Evolutionary conservation across 2,113 vertebrate species (phyloP), one percentile per base, ranked within the genome.

Genomic region (Carollia perspicillata): DNA sequence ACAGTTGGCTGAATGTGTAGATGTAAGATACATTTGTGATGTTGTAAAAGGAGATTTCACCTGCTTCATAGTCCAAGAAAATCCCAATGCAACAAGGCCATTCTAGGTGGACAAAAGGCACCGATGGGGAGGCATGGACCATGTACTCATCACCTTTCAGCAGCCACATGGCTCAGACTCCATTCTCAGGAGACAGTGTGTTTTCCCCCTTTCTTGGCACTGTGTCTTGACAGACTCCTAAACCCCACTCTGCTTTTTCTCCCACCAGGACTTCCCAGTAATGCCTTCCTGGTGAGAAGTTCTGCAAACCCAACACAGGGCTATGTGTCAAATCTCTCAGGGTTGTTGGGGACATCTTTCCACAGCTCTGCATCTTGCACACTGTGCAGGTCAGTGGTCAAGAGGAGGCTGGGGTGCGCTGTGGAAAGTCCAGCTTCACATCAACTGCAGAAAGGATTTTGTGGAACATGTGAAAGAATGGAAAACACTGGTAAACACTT

Each of bases 261-360:
- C 98, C 99, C 33, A 99, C 99, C 42, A 98, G 97, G 87, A 99
- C 99, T 85, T 99, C 99, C 99, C 99, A 99, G 97, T 99, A 99
- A 97, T 97, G 98, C 40, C 99, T 98, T 55, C 99, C 99, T 0
- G 98, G 96, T 65, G 84, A 96, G 93, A 99, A 99, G 97, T 90
- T 93, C 18, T 99, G 99, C 35, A 98, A 98, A 30, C 98, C 98
- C 97, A 99, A 99, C 97, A 13, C 98, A 99, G 0, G 98, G 98
- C 42, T 98, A 69, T 0, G 97, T 98, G 90, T 98, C 79, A 0
- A 99, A 99, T 30, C 99, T 97, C 97, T 98, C 99, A 2, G 99
- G 97, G 90, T 96, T 97, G 85, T 33, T 47, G 10, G 97, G 97
- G 37, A 97, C 85, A 1, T 95, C 97, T 22, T 72, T 94, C 95